Evolutionary conservation across 2,888 invertebrate genomes (phyloP).

Genomic region (Pachliopta kotzebuea): DNA sequence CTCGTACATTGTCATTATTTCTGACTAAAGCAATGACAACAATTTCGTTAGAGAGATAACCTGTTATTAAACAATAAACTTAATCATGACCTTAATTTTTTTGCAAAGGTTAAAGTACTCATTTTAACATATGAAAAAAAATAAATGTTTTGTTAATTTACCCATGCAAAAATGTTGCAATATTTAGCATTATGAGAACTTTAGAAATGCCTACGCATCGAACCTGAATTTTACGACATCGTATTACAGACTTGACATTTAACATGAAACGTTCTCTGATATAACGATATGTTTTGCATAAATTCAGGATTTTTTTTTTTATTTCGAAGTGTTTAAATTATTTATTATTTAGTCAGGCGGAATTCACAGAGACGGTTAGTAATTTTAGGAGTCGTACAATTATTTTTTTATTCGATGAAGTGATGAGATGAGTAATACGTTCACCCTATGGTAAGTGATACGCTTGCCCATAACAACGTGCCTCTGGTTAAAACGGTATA

Average conservation of each 20-base stretch:
- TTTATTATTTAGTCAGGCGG: neutral
- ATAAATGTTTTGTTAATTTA: neutral
- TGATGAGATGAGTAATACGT: too few species aligned
- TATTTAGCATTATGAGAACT: constrained; percentile 6
- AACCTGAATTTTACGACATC: constrained; percentile 21
- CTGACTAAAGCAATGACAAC: neutral
- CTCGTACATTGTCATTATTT: neutral
- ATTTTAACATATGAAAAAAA: too few species aligned
- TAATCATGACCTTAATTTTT: too few species aligned
- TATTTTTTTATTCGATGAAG: too few species aligned
- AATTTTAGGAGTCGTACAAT: too few species aligned
- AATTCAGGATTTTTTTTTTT: constrained; percentile 1
- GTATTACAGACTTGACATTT: constrained; percentile 18
- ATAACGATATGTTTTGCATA: constrained; percentile 11
- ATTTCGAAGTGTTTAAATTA: neutral
- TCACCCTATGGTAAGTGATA: too few species aligned
- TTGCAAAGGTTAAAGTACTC: too few species aligned
- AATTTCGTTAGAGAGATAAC: neutral
- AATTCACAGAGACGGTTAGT: too few species aligned
- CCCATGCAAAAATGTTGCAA: neutral
- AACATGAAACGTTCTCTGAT: constrained; percentile 7
- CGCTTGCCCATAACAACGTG: too few species aligned
- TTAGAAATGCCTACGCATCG: constrained; percentile 17
- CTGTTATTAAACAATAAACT: too few species aligned
- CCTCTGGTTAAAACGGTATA: too few species aligned